phyloP scores from a whole-genome alignment of 1,140 invertebrate species.

The Micrasema longulum region DNA sequence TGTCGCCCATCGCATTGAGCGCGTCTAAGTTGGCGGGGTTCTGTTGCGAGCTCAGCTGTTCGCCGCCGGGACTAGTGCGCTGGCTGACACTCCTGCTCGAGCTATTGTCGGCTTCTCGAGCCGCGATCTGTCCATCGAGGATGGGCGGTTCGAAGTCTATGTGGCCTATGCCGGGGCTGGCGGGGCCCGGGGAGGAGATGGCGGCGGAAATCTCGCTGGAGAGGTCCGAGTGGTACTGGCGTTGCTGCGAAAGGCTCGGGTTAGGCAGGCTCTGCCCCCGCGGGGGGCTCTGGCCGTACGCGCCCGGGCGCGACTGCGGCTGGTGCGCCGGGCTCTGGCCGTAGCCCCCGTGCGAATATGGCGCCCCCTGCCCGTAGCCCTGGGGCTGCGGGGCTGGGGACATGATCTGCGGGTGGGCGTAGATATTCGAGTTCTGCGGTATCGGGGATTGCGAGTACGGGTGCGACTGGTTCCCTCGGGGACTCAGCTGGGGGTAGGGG shows the following conservation, averaged over 20 bases:
- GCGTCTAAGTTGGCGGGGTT: slow-evolving; percentile 21
- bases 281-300: slow-evolving; percentile 48
- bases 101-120: slow-evolving; percentile 47
- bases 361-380: slow-evolving; percentile 39
- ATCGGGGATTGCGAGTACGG: slow-evolving; percentile 65
- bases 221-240: slow-evolving; percentile 79
- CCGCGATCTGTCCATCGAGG: slow-evolving; percentile 55
- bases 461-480: slow-evolving; percentile 57
- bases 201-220: slow-evolving; percentile 83
- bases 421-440: slow-evolving; percentile 54
- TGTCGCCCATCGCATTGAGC: slow-evolving; percentile 51
- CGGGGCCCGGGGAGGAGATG: slow-evolving; percentile 77
- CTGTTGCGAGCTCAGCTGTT: slow-evolving; percentile 39
- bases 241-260: slow-evolving; percentile 59
- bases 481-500: slow-evolving; percentile 61
- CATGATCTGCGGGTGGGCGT: slow-evolving; percentile 49
- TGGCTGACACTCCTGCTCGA: slow-evolving; percentile 52
- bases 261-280: slow-evolving; percentile 48
- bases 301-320: slow-evolving; percentile 33
- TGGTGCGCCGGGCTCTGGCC: slow-evolving; percentile 51
- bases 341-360: slow-evolving; percentile 44
- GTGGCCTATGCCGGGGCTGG: slow-evolving; percentile 76
- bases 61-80: slow-evolving; percentile 56
- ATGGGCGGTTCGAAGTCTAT: slow-evolving; percentile 82
- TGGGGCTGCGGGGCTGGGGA: slow-evolving; percentile 48